A percentile compares a stretch with the other conserved stretches of the same genome.
These are phyloP conservation scores for Labeo rohita DNA, from an alignment of 2,113 vertebrate genomes.

Conservation along the genomic window DNA sequence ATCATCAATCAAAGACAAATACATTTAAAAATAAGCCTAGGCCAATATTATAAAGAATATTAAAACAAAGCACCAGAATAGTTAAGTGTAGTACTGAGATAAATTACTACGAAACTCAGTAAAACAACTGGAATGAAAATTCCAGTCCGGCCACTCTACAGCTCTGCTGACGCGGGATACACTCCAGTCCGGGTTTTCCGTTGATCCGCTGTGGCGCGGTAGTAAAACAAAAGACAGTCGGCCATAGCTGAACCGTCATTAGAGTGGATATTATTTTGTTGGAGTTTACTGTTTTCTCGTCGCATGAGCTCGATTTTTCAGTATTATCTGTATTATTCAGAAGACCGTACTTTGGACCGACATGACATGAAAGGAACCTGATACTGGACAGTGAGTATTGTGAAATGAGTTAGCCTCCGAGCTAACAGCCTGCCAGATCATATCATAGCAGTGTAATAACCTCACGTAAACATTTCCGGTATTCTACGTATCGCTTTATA, in stretches of 20 bases:
- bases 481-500: not conserved
- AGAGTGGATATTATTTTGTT: not conserved
- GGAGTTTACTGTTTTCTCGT: not conserved
- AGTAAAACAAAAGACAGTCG: constrained; percentile 57
- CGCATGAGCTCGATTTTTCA: not conserved
- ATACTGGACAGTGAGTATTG: constrained; percentile 17
- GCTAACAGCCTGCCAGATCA: not conserved
- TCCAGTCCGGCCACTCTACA: not conserved
- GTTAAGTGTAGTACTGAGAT: not conserved
- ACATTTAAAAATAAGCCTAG: not conserved
- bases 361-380: not conserved
- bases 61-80: not conserved
- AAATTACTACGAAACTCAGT: not conserved
- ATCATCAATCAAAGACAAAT: not conserved
- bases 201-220: constrained; percentile 53
- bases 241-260: not conserved
- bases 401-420: constrained; percentile 9
- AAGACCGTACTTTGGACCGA: not conserved
- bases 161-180: rapidly evolving
- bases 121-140: not conserved
- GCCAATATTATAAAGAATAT: not conserved
- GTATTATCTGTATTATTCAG: not conserved
- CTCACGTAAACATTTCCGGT: not conserved
- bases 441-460: not conserved
- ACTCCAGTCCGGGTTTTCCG: constrained; percentile 51